Evolutionary conservation across 2,113 vertebrate genomes (phyloP).

Genomic region (Pelmatolapia mariae): DNA sequence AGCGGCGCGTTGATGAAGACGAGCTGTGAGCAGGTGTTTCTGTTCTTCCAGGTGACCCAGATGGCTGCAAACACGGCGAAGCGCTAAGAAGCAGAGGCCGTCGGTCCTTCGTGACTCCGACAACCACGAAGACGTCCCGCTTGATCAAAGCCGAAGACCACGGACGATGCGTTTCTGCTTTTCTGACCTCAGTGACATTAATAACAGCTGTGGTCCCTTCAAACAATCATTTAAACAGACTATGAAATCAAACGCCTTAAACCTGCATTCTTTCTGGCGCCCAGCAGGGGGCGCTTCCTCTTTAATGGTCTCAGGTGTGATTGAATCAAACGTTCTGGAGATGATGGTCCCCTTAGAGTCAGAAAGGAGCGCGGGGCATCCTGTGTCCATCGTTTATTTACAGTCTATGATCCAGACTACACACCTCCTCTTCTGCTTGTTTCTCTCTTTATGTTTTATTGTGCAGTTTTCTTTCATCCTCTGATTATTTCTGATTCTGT

Average conservation of each 20-base stretch:
- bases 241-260: not conserved
- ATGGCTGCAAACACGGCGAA: not conserved
- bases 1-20: accelerated
- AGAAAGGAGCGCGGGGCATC: accelerated
- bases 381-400: not conserved
- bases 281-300: not conserved
- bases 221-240: not conserved
- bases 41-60: conserved; percentile 40
- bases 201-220: not conserved
- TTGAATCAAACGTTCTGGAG: not conserved
- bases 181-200: not conserved
- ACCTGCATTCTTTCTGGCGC: not conserved
- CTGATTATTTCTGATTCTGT: not conserved
- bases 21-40: not conserved
- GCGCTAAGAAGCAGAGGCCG: not conserved
- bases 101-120: accelerated
- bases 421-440: not conserved
- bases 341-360: accelerated
- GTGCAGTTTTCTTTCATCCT: accelerated
- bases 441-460: accelerated
- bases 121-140: accelerated
- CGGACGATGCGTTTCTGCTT: not conserved
- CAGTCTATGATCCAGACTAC: not conserved
- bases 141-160: accelerated
- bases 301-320: not conserved